Evolutionary conservation across 2,797 vertebrate genomes (phyloP), one percentile per base, ranked within the genome.

Genomic region (Gambusia yucatana): DNA sequence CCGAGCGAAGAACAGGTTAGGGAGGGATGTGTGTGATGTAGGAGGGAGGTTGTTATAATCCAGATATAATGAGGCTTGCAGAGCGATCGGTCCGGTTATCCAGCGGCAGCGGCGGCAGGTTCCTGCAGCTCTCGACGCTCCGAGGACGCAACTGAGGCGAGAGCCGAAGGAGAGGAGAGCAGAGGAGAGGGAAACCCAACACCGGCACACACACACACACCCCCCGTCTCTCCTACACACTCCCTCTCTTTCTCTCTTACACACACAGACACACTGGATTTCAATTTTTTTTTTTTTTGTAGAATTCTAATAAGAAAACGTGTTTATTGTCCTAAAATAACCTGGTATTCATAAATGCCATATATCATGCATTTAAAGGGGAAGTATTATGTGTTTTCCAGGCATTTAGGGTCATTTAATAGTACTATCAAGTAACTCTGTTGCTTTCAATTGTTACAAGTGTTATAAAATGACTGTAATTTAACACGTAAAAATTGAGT

Each of bases 11-110:
- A 59, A 48, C 39, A 1, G 10, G 16, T 33, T 9, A 67, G 70
- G 28, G 28, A 39, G 30, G 41, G 50, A 63, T 11, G 61, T 41
- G 1, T 39, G 20, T 14, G 41, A 70, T 48, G 72, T 39, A 50
- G 57, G 41, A 57, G 69, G 3, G 9, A 52, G 20, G 55, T 13
- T 48, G 30, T 87, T 81, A 79, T 86, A 87, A 87, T 89, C 80
- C 91, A 30, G 82, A 13, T 73, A 6, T 0, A 47, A 48, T 5
- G 75, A 65, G 55, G 10, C 5, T 0, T 0, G 41, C 57, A 69
- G 52, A 41, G 77, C 0, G 33, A 39, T 11, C 36, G 1, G 75
- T 81, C 48, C 79, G 16, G 72, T 43, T 78, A 69, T 33, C 46
- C 76, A 73, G 10, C 13, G 44, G 30, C 81, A 36, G 76, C 55